Percentiles rank a stretch among this genome's conserved stretches.
Evolutionary conservation across 2,797 vertebrate species (phyloP).

Genomic region (Acanthopagrus latus): DNA sequence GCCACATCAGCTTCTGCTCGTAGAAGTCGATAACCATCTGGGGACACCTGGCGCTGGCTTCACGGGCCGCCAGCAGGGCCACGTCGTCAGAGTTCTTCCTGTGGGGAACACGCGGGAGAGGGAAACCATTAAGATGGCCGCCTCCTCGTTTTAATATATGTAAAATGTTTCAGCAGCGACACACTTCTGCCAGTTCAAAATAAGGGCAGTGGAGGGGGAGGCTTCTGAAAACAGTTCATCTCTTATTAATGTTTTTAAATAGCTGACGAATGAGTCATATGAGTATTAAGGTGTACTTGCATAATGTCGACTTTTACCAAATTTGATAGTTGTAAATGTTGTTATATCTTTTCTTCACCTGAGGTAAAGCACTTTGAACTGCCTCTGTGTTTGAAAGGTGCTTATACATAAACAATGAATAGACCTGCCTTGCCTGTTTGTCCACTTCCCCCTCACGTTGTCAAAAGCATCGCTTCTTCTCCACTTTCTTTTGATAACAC

Average conservation of each 20-base stretch:
- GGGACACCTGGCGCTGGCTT: slow-evolving; percentile 95
- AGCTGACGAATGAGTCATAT: neutral
- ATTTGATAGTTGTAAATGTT: neutral
- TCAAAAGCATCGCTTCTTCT: no score
- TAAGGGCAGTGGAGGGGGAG: neutral
- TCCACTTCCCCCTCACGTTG: neutral
- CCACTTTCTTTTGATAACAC: neutral
- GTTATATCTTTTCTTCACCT: neutral
- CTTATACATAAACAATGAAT: neutral
- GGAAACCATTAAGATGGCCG: neutral
- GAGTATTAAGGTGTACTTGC: neutral
- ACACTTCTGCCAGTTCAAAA: neutral
- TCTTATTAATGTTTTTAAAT: neutral
- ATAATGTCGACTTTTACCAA: no score
- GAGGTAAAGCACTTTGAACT: neutral
- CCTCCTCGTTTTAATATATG: neutral
- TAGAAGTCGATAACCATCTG: slow-evolving; percentile 98
- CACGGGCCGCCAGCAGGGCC: slow-evolving; percentile 94
- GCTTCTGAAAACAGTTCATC: neutral
- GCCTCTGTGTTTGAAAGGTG: neutral
- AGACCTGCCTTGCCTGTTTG: neutral
- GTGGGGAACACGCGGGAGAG: slow-evolving; percentile 38
- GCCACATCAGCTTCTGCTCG: slow-evolving; percentile 96
- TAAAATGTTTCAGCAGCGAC: slow-evolving; percentile 3
- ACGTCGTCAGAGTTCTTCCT: slow-evolving; percentile 98